These are phyloP conservation scores for Theocolax elegans DNA, from an alignment of 1,140 invertebrate genomes.

Conservation along the genomic window DNA sequence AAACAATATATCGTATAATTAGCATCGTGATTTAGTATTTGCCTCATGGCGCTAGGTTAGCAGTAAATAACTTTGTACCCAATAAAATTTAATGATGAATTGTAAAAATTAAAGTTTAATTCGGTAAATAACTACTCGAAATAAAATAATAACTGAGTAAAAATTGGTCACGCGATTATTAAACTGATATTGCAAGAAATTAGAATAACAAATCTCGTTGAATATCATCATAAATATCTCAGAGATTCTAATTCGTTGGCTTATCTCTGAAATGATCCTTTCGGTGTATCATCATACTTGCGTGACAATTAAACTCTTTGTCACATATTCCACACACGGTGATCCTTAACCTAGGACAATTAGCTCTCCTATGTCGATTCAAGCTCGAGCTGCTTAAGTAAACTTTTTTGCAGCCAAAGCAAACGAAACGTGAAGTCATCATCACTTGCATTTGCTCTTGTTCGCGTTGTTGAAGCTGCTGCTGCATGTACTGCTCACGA, in stretches of 20 bases:
- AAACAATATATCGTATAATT: too few relatives aligned
- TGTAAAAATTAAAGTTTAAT: too few relatives aligned
- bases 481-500: background rate
- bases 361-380: slow-evolving; percentile 54
- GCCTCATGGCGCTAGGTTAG: too few relatives aligned
- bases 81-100: too few relatives aligned
- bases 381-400: slow-evolving; percentile 57
- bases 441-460: background rate
- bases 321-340: slow-evolving; percentile 38
- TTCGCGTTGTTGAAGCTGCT: background rate
- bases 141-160: too few relatives aligned
- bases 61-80: too few relatives aligned
- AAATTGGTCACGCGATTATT: too few relatives aligned
- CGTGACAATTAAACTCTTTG: slow-evolving; percentile 5
- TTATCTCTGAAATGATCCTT: slow-evolving; percentile 39
- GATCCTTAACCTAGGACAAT: slow-evolving; percentile 20
- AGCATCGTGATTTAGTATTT: too few relatives aligned
- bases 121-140: too few relatives aligned
- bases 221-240: too few relatives aligned
- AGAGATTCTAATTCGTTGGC: slow-evolving; percentile 9
- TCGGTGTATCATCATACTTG: slow-evolving; percentile 33
- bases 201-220: too few relatives aligned
- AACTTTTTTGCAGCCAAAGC: slow-evolving; percentile 52
- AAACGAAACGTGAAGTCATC: slow-evolving; percentile 4
- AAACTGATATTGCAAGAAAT: too few relatives aligned